Evolutionary conservation across 2,113 vertebrate genomes (phyloP), one percentile per base, ranked within the genome.

Genomic region (Catharus bicknelli): DNA sequence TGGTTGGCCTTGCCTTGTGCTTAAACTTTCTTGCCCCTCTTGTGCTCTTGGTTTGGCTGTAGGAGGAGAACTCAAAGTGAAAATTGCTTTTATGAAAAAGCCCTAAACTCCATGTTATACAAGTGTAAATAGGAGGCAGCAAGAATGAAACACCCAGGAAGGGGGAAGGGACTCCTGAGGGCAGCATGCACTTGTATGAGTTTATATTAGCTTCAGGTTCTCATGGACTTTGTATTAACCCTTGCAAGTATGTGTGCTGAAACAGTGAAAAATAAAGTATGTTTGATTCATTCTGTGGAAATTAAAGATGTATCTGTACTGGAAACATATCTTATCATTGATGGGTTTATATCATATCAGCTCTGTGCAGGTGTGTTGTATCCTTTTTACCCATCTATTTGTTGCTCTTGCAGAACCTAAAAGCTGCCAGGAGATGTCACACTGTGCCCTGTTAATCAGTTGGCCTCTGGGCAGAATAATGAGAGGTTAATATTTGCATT

Each of bases 341-440:
- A 5, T 58, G 13, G 29, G 3, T 75, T 87, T 55, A 5, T 30
- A 13, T 55, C 15, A 3, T 16, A 70, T 21, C 32, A 51, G 17
- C 27, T 78, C 62, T 76, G 15, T 47, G 9, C 9, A 8, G 72
- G 11, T 42, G n/a, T 7, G 0, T 42, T 81, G 11, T 19, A 36
- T 64, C 36, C 2, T 40, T 86, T 82, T 81, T 40, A n/a, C 45
- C 16, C 13, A 5, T 66, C 40, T 48, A 13, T 63, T 83, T 43
- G 9, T 55, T 55, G 34, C 38, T 68, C 9, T 40, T 94, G 94
- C 83, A 95, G 83, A 89, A 69, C 75, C 80, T 43, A 47, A 75
- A 83, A 87, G 51, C 81, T 85, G 55, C 96, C 94, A 92, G 84
- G 70, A 96, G 94, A 22, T 96, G 95, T 90, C 93, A 87, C 27